phyloP scores from a whole-genome alignment of 1,140 invertebrate genomes.

The Oscheius sp. region DNA sequence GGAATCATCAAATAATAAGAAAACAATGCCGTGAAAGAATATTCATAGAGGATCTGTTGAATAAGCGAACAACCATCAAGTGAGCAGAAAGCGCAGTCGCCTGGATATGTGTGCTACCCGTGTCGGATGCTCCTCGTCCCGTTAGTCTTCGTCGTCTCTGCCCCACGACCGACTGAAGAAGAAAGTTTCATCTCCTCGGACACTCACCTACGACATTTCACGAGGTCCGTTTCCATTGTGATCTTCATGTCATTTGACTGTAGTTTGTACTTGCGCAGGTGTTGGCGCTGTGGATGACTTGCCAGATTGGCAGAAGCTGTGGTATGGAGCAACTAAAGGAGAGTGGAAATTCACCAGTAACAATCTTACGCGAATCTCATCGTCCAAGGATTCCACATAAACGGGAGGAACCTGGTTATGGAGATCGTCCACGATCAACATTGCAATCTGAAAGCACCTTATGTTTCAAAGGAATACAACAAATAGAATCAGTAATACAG shows the following conservation, averaged over 20 bases:
- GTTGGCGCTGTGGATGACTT: slow-evolving; percentile 39
- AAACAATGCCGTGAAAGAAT: no score
- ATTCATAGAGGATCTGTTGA: no score
- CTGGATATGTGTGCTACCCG: not conserved
- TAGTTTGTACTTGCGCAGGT: slow-evolving; percentile 37
- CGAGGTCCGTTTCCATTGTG: not conserved
- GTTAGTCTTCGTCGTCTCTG: not conserved
- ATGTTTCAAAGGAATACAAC: not conserved
- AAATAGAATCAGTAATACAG: no score
- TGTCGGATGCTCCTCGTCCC: not conserved
- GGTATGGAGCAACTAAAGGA: slow-evolving; percentile 31
- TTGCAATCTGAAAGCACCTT: slow-evolving; percentile 15
- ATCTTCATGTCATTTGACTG: slow-evolving; percentile 29
- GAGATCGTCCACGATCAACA: slow-evolving; percentile 42
- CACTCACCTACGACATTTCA: not conserved
- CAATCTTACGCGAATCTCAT: slow-evolving; percentile 33
- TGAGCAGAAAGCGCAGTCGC: not conserved
- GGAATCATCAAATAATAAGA: no score
- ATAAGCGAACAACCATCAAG: not conserved
- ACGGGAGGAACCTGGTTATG: slow-evolving; percentile 47
- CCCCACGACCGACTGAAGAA: not conserved
- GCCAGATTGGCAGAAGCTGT: slow-evolving; percentile 23
- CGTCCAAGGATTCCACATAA: slow-evolving; percentile 41
- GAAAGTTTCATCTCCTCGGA: not conserved
- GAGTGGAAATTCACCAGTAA: not conserved